Evolutionary conservation across 2,113 vertebrate species (phyloP).

Genomic region (Steatornis caripensis): DNA sequence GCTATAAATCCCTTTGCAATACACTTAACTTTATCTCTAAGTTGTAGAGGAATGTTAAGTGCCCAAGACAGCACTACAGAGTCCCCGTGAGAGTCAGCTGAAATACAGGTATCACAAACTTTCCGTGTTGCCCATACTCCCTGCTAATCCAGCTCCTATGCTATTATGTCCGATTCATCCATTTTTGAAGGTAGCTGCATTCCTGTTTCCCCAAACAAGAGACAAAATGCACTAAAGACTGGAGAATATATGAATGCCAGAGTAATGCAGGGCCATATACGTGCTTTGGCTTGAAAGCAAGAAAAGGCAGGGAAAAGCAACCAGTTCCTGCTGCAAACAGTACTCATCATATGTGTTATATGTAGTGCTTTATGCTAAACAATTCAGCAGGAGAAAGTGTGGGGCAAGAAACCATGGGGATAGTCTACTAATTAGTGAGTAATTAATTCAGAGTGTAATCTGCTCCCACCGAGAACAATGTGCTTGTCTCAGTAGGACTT

Average conservation of each 20-base stretch:
- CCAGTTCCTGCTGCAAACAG: neutral
- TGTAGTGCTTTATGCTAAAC: neutral
- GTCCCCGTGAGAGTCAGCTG: neutral
- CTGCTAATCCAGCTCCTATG: neutral
- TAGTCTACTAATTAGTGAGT: constrained; percentile 9
- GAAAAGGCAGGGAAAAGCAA: neutral
- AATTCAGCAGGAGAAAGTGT: constrained; percentile 13
- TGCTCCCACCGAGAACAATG: constrained; percentile 22
- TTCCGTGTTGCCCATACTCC: neutral
- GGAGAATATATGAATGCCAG: neutral
- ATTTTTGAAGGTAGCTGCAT: neutral
- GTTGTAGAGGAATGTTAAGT: neutral
- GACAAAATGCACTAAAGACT: neutral
- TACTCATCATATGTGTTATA: neutral
- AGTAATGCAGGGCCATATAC: neutral
- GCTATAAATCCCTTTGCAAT: neutral
- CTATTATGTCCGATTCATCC: neutral
- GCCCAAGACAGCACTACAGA: neutral
- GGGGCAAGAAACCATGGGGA: constrained; percentile 18
- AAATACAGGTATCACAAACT: neutral
- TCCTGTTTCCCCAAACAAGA: neutral
- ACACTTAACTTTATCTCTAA: neutral
- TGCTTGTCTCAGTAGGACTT: constrained; percentile 23
- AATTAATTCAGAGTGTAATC: constrained; percentile 37
- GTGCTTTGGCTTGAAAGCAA: neutral